Conservation (phyloP, 2,888 invertebrate species). For the Tiphia femorata region DNA sequence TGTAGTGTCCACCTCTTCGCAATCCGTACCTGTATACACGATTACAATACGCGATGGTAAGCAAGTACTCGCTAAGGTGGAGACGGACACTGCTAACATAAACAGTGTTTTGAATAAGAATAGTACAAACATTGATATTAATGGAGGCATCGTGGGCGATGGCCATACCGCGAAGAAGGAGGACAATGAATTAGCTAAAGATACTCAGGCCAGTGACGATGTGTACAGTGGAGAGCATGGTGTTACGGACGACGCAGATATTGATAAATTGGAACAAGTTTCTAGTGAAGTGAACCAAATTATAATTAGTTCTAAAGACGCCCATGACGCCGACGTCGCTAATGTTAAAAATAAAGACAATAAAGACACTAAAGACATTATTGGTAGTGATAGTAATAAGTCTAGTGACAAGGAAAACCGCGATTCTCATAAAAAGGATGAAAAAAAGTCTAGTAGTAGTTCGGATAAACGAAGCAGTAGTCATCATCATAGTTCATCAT, state of each 20-base stretch:
- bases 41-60: conserved; percentile 81
- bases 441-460: conserved; percentile 62
- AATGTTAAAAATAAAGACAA: conserved; percentile 44
- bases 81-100: conserved; percentile 60
- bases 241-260: conserved; percentile 27
- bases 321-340: conserved; percentile 33
- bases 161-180: conserved; percentile 43
- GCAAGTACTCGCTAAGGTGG: conserved; percentile 76
- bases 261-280: conserved; percentile 39
- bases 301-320: conserved; percentile 53
- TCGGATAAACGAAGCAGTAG: conserved; percentile 63
- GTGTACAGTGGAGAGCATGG: conserved; percentile 40
- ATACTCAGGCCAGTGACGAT: conserved; percentile 34
- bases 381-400: conserved; percentile 68
- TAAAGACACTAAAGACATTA: conserved; percentile 48
- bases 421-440: conserved; percentile 69
- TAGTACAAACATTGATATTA: conserved; percentile 46
- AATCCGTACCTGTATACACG: conserved; percentile 71
- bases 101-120: conserved; percentile 51
- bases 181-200: conserved; percentile 49
- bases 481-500: conserved; percentile 69
- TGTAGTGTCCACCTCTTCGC: conserved; percentile 54
- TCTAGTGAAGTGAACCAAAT: conserved; percentile 54
- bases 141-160: conserved; percentile 46
- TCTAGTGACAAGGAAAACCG: conserved; percentile 71